phyloP scores from a whole-genome alignment of 2,113 vertebrate genomes.

The Boleophthalmus pectinirostris region DNA sequence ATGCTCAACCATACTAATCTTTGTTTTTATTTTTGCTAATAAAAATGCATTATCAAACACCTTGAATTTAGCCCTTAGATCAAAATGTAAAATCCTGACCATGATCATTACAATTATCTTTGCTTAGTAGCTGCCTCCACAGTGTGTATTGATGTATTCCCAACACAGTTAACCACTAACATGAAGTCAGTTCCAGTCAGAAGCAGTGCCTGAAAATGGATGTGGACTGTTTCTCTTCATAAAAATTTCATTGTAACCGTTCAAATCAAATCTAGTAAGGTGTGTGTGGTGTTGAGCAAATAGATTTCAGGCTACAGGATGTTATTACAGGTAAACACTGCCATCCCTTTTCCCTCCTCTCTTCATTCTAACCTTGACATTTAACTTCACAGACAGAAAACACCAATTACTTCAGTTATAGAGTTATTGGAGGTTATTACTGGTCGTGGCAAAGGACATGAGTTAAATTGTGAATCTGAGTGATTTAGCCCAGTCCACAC shows the following conservation, averaged over 20 bases:
- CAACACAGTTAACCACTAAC: conserved; percentile 19
- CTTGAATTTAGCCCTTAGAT: no score
- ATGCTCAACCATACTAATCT: no score
- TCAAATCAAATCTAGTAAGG: conserved; percentile 46
- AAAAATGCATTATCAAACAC: no score
- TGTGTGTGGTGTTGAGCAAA: conserved; percentile 45
- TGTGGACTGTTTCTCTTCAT: conserved; percentile 62
- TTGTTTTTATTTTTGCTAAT: no score
- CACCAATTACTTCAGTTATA: conserved; percentile 27
- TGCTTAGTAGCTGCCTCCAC: no score
- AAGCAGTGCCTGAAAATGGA: conserved; percentile 36
- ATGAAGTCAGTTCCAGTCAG: conserved; percentile 41
- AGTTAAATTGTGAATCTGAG: conserved; percentile 38
- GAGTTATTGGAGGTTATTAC: conserved; percentile 34
- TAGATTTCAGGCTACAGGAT: conserved; percentile 58
- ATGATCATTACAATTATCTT: no score
- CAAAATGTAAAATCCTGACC: no score
- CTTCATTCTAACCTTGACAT: conserved; percentile 58
- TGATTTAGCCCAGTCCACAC: conserved; percentile 33
- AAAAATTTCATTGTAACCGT: conserved; percentile 64
- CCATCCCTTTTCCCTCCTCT: conserved; percentile 17
- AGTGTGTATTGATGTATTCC: background rate
- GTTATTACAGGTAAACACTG: conserved; percentile 42
- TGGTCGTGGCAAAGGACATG: conserved; percentile 27
- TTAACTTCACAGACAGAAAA: conserved; percentile 27